Evolutionary conservation across 2,113 vertebrate genomes (phyloP).

Genomic region (Holacanthus passer): DNA sequence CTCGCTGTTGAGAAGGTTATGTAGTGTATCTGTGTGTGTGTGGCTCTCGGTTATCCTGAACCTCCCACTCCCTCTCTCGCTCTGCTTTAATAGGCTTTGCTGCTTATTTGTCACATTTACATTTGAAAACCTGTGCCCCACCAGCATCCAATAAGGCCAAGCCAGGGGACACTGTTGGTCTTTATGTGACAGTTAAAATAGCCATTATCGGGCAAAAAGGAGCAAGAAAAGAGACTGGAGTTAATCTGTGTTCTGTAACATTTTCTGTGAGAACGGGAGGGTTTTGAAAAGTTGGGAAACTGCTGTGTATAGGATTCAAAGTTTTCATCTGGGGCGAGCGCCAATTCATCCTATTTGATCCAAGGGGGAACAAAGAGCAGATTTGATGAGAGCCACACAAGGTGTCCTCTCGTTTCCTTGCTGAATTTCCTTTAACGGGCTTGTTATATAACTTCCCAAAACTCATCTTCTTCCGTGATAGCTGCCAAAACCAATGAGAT

Average conservation of each 20-base stretch:
- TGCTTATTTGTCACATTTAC: conserved; percentile 68
- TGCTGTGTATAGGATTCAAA: conserved; percentile 61
- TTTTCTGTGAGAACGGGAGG: conserved; percentile 58
- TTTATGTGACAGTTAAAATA: conserved; percentile 61
- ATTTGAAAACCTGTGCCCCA: conserved; percentile 66
- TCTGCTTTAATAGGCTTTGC: conserved; percentile 57
- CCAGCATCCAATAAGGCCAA: conserved; percentile 26
- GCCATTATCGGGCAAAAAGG: conserved; percentile 50
- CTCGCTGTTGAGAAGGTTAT: conserved; percentile 17
- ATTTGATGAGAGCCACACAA: conserved; percentile 56
- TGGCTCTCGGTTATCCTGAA: conserved; percentile 16
- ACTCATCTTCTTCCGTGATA: conserved; percentile 15
- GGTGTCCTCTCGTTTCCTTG: conserved; percentile 44
- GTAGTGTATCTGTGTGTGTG: neutral
- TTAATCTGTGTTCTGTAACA: conserved; percentile 62
- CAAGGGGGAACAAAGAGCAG: conserved; percentile 55
- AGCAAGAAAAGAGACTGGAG: conserved; percentile 25
- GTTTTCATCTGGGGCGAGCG: conserved; percentile 47
- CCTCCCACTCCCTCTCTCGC: conserved; percentile 8
- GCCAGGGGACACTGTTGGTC: conserved; percentile 49
- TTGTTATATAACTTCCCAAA: conserved; percentile 49
- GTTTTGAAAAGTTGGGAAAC: conserved; percentile 59
- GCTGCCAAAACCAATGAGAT: conserved; percentile 44
- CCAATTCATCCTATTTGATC: conserved; percentile 66
- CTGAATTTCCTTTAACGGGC: conserved; percentile 43